These are phyloP conservation scores for Helostoma temminkii DNA, from an alignment of 2,797 vertebrate species.

Conservation along the genomic window DNA sequence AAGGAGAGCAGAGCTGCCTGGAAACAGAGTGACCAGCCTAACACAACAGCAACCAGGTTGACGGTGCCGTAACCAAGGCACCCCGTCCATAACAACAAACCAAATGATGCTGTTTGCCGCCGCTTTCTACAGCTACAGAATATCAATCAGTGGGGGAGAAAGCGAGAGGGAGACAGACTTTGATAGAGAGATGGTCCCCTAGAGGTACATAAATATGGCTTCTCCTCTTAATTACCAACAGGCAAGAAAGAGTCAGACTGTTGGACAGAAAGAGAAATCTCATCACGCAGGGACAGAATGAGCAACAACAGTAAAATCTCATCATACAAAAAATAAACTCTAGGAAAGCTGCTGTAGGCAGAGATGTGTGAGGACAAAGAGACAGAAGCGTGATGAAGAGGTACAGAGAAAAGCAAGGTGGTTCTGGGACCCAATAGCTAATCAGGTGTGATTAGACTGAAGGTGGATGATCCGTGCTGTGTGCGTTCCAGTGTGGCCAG, in stretches of 20 bases:
- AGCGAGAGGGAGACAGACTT: slow-evolving; percentile 27
- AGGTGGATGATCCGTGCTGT: background rate
- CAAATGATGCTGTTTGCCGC: slow-evolving; percentile 57
- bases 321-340: slow-evolving; percentile 41
- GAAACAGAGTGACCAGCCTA: slow-evolving; percentile 30
- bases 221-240: slow-evolving; percentile 39
- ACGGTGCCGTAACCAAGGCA: slow-evolving; percentile 54
- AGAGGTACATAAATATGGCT: slow-evolving; percentile 58
- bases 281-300: slow-evolving; percentile 24
- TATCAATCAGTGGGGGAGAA: slow-evolving; percentile 58
- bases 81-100: slow-evolving; percentile 48
- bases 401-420: background rate
- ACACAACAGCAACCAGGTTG: slow-evolving; percentile 37
- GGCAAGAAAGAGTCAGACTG: slow-evolving; percentile 11
- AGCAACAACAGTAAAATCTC: slow-evolving; percentile 37
- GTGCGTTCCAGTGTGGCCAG: too few relatives aligned
- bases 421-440: background rate
- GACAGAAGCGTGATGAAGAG: background rate
- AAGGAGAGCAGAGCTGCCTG: slow-evolving; percentile 29
- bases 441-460: background rate
- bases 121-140: slow-evolving; percentile 61
- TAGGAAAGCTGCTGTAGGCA: slow-evolving; percentile 27
- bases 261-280: slow-evolving; percentile 9
- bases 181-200: slow-evolving; percentile 46
- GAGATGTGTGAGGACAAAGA: slow-evolving; percentile 27